Evolutionary conservation across 1,140 invertebrate species (phyloP), one percentile per base, ranked within the genome.

Genomic region (Limonius californicus): DNA sequence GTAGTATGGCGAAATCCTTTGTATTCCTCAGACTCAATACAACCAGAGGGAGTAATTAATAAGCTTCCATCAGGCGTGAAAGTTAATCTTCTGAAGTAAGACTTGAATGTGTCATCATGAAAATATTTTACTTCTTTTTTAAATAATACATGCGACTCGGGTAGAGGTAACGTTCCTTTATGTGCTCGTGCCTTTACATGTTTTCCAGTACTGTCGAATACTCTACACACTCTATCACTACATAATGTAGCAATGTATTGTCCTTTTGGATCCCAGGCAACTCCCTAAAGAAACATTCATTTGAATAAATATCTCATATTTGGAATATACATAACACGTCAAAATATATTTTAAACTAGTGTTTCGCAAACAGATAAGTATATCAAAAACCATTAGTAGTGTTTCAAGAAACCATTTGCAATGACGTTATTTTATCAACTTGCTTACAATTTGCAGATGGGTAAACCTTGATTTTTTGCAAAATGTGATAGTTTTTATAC

Each of bases 41-140:
- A 82, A 0, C 91, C 93, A 3, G 89, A 86, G 0, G 97, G 96
- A 0, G 90, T 88, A 16, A 96, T 84, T 9, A 98, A 78, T 21
- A 98, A 78, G 70, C 89, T 83, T 7, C 95, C 97, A 79, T 97
- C 94, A 8, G 92, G 90, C 43, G 90, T 91, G 72, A 95, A 98
- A 18, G 86, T 83, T 1, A 98, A 73, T 53, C 97, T 82, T 53
- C 96, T 81, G 72, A 92, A 98, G 77, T 94, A 98, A 1, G 95
- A 94, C 74, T 94, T 91, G 47, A 98, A 84, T 0, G 94, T 96
- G 73, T 98, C 95, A 76, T 98, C 96, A 72, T 96, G 89, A 75
- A 94, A 99, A 27, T 97, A 81, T 50, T 88, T 82, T 2, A 88
- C 79, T 54, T 77, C 77, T 68, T 86, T 85, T 0, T 82, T 81